Evolutionary conservation across 2,113 vertebrate species (phyloP).

Genomic region (Delphinapterus leucas): DNA sequence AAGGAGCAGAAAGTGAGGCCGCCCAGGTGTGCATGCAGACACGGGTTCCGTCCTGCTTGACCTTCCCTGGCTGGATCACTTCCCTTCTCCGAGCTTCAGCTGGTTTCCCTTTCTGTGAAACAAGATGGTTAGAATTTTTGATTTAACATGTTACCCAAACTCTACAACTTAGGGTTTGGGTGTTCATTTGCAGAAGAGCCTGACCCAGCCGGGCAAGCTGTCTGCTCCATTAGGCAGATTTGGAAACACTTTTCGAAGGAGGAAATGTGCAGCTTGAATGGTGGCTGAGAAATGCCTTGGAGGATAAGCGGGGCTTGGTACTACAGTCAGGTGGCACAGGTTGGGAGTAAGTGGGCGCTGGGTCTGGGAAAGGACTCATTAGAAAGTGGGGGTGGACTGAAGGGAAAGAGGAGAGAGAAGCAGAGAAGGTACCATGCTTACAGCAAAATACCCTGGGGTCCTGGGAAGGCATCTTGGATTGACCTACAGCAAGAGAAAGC

Average conservation of each 20-base stretch:
- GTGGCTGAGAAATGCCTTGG: background rate
- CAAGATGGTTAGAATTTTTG: background rate
- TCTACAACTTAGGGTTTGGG: background rate
- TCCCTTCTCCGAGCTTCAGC: background rate
- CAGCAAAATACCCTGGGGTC: background rate
- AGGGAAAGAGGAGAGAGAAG: background rate
- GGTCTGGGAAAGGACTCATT: background rate
- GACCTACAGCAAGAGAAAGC: background rate
- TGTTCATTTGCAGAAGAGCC: background rate
- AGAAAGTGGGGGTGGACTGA: background rate
- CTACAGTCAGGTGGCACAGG: background rate
- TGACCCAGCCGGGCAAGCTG: background rate
- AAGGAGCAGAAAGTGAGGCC: background rate
- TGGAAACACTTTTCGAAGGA: background rate
- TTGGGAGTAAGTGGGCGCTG: background rate
- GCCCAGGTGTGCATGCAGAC: background rate
- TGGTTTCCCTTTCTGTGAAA: background rate
- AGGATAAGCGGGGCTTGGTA: background rate
- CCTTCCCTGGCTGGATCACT: background rate
- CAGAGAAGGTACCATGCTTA: background rate
- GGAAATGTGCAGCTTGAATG: background rate
- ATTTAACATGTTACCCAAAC: background rate
- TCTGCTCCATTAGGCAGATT: background rate
- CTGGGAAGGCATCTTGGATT: background rate
- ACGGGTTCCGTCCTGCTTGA: rapidly evolving